A percentile compares a stretch with the other conserved stretches of the same genome.
These are phyloP conservation scores for Apostichopus californicus DNA, from an alignment of 35 echinoderm and acorn worm species.

Conservation along the genomic window DNA sequence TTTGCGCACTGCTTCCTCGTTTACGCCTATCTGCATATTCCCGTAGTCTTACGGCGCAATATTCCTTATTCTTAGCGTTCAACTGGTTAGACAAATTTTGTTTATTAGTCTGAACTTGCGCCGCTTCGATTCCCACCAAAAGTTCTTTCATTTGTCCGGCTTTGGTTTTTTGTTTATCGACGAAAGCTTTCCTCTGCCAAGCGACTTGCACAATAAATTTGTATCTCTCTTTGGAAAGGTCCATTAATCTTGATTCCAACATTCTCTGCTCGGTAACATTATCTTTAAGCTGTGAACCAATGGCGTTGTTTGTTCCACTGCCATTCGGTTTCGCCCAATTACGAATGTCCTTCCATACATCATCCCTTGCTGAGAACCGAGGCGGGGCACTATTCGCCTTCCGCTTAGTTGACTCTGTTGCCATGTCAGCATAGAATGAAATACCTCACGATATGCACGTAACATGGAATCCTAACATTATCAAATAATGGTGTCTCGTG, in stretches of 20 bases:
- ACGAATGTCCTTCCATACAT: conserved; percentile 81
- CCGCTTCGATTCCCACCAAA: conserved; percentile 68
- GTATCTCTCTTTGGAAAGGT: conserved; percentile 90
- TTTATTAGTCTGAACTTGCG: conserved; percentile 48
- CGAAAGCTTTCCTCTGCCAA: conserved; percentile 91
- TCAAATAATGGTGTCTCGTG: no score
- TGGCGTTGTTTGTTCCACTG: conserved; percentile 59
- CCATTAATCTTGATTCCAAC: conserved; percentile 79
- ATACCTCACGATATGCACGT: no score
- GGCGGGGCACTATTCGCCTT: conserved; percentile 72
- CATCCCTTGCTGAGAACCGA: conserved; percentile 71
- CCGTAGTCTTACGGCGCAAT: conserved; percentile 56
- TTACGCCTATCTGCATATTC: conserved; percentile 67
- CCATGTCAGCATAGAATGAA: no score
- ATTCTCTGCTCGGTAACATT: conserved; percentile 92
- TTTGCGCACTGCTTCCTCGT: conserved; percentile 40
- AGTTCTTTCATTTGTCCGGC: conserved; percentile 93
- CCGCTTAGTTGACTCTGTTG: background rate
- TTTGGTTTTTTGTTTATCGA: conserved; percentile 83
- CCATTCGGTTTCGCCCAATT: conserved; percentile 89
- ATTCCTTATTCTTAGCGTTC: conserved; percentile 51
- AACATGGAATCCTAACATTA: no score
- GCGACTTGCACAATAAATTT: conserved; percentile 95
- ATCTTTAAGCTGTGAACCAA: conserved; percentile 91
- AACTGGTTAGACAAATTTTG: conserved; percentile 58